Evolutionary conservation across 1,140 invertebrate genomes (phyloP).

Genomic region (Acromyrmex echinatior): DNA sequence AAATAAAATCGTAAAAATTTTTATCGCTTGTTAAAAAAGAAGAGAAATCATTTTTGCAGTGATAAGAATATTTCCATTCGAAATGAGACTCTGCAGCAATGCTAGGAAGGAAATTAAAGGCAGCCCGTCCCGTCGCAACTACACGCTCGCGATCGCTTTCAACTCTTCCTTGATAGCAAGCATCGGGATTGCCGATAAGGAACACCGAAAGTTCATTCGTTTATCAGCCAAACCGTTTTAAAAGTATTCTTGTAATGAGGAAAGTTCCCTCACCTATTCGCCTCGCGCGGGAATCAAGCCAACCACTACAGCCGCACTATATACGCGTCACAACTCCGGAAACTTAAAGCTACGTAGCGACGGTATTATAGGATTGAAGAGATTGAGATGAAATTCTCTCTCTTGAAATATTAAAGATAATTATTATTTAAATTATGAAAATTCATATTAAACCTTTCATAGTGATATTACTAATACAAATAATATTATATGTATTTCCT

Average conservation of each 20-base stretch:
- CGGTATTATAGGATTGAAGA: slow-evolving; percentile 1
- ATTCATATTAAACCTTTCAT: neutral
- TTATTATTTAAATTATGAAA: slow-evolving; percentile 13
- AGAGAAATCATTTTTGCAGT: neutral
- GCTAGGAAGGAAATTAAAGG: slow-evolving; percentile 47
- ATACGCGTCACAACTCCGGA: slow-evolving; percentile 16
- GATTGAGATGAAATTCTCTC: slow-evolving; percentile 7
- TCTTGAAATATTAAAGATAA: slow-evolving; percentile 14
- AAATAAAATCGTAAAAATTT: neutral
- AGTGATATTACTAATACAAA: neutral
- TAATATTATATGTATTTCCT: neutral
- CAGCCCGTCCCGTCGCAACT: slow-evolving; percentile 30
- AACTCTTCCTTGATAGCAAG: slow-evolving; percentile 34
- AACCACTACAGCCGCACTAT: slow-evolving; percentile 17
- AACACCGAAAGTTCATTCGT: slow-evolving; percentile 62
- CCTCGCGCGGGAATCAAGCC: slow-evolving; percentile 47
- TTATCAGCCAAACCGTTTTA: slow-evolving; percentile 65
- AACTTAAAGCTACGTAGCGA: slow-evolving; percentile 35
- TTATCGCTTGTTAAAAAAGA: neutral
- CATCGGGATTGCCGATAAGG: slow-evolving; percentile 55
- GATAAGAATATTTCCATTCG: slow-evolving; percentile 3
- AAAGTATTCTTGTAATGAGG: slow-evolving; percentile 72
- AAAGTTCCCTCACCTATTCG: slow-evolving; percentile 57
- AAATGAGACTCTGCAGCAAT: neutral
- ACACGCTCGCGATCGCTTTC: slow-evolving; percentile 45